Base-by-base conservation (phyloP, 30 jellyfish, hydroid and myxozoan species). In the Catostylus mosaicus region DNA sequence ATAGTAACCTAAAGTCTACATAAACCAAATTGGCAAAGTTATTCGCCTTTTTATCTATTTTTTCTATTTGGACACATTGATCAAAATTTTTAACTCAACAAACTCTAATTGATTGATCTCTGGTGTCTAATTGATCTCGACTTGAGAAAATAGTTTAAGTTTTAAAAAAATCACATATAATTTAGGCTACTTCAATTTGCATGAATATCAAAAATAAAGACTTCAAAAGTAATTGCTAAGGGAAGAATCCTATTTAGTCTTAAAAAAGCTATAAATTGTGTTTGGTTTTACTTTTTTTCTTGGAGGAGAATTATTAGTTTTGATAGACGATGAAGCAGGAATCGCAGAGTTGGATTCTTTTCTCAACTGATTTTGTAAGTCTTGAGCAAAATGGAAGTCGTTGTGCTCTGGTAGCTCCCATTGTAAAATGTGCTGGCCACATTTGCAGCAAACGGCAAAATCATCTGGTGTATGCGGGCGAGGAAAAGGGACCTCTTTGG, bases 301-400 rank as follows among this genome's bases (percentile, higher is more conserved):
- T 14, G 92, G 92, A 29, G 92, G 92, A 4, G 85, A 70, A 23
- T 56, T 36, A 19, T 36, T 48, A 20, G 16, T 59, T 18, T 18
- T 37, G 10, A 46, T 35, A 10, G 50, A 19, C 33, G 22, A 10
- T 0, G 75, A 38, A 7, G 6, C 10, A 31, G 64, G 33, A 23
- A n/a, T 48, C 18, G 76, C 12, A 6, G 31, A n/a, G n/a, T 52
- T 37, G 0, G 48, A 9, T 38, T 27, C 30, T 2, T 33, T 74
- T 32, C 65, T 86, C 43, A 86, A 31, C 20, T 59, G 83, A 19
- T 35, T 70, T 31, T 84, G 91, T 48, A 94, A 57, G 11, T 94
- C 99, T 78, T 88, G 74, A 6, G 99, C 99, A 59, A 87, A 83
- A 74, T 94, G 99, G 71, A 94, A 94, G 70, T 94, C 99, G 59